Conservation (phyloP, 2,113 vertebrate genomes). For the Vulpes lagopus region DNA sequence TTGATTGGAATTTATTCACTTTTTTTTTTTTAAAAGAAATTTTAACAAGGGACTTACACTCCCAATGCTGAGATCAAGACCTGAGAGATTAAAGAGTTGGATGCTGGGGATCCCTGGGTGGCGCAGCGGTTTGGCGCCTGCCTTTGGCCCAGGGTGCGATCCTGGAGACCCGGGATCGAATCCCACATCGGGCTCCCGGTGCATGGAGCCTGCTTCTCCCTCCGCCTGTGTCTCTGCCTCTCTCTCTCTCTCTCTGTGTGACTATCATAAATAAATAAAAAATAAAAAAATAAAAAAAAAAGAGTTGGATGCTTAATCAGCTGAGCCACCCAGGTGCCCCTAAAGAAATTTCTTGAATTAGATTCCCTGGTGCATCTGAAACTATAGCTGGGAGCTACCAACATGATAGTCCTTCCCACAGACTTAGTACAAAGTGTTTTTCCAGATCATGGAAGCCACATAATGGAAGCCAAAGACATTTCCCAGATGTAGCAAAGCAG, state of each 20-base stretch:
- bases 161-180: too few species aligned
- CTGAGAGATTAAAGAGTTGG: background rate
- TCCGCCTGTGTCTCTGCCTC: too few species aligned
- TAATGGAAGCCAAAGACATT: background rate
- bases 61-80: background rate
- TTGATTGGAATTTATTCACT: background rate
- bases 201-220: too few species aligned
- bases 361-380: background rate
- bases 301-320: background rate
- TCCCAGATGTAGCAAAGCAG: background rate
- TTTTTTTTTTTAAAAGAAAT: background rate
- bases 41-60: background rate
- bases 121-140: too few species aligned
- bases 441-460: background rate
- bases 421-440: background rate
- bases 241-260: too few species aligned
- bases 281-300: too few species aligned
- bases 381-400: background rate
- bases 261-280: too few species aligned
- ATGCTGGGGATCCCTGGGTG: too few species aligned
- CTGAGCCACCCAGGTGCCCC: background rate
- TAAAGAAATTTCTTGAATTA: background rate
- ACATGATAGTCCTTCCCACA: background rate
- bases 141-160: too few species aligned
- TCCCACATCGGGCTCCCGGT: too few species aligned